phyloP scores from a whole-genome alignment of 1,140 invertebrate genomes.

The Drosophila nikananu region DNA sequence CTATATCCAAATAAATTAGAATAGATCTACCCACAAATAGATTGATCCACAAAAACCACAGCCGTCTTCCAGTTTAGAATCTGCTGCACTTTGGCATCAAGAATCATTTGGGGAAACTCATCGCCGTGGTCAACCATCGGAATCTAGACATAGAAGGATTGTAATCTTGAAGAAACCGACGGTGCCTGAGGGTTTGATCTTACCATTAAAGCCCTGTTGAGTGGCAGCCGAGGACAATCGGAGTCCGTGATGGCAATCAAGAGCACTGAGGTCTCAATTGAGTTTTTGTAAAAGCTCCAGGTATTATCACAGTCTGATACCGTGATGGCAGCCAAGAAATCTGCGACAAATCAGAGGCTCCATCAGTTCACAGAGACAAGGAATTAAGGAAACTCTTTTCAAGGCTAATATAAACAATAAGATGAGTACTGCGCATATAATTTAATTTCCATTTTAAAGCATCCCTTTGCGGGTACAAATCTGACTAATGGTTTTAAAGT shows the following conservation, averaged over 20 bases:
- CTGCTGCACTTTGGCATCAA: constrained; percentile 89
- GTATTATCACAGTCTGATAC: constrained; percentile 89
- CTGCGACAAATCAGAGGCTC: constrained; percentile 81
- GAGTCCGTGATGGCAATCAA: constrained; percentile 89
- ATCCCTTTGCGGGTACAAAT: too few species aligned
- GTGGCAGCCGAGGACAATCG: constrained; percentile 90
- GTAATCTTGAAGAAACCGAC: neutral
- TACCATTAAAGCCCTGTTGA: constrained; percentile 88
- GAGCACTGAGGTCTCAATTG: constrained; percentile 88
- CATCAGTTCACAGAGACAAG: neutral
- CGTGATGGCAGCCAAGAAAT: constrained; percentile 89
- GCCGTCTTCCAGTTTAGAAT: constrained; percentile 90
- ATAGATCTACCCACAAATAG: constrained; percentile 87
- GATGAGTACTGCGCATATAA: neutral
- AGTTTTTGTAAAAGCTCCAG: constrained; percentile 88
- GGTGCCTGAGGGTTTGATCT: neutral
- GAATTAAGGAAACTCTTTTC: too few species aligned
- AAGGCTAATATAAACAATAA: neutral
- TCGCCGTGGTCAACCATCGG: constrained; percentile 88
- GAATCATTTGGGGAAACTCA: constrained; percentile 91
- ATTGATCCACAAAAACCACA: constrained; percentile 90
- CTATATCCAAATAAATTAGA: too few species aligned
- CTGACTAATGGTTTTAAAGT: too few species aligned
- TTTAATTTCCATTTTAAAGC: neutral
- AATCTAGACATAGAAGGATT: constrained; percentile 72